These are phyloP conservation scores for Thalassophryne amazonica DNA, from an alignment of 2,797 vertebrate genomes.

Conservation along the genomic window DNA sequence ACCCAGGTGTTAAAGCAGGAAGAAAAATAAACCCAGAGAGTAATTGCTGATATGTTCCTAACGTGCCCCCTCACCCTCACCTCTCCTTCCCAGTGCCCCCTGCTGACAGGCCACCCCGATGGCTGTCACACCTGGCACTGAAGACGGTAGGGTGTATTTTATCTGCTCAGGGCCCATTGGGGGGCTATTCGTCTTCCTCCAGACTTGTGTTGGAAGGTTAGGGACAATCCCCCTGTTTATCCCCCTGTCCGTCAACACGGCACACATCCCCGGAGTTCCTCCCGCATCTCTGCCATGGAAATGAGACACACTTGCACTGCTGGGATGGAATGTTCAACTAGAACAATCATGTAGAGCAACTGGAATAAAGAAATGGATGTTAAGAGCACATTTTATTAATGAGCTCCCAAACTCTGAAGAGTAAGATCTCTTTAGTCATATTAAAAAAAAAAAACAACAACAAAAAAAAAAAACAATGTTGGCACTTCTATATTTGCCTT, in stretches of 20 bases:
- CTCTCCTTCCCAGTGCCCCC: conserved; percentile 66
- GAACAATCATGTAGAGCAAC: too few species aligned
- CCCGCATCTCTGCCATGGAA: conserved; percentile 54
- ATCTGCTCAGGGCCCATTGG: conserved; percentile 76
- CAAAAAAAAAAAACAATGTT: too few species aligned
- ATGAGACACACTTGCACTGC: conserved; percentile 57
- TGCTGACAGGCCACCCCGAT: conserved; percentile 81
- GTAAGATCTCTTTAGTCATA: too few species aligned
- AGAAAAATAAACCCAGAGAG: conserved; percentile 76
- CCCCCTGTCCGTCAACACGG: conserved; percentile 73
- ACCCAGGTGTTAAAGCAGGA: conserved; percentile 72
- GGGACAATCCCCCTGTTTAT: conserved; percentile 76
- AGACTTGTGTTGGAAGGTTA: conserved; percentile 74
- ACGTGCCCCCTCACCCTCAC: conserved; percentile 77
- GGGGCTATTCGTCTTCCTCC: conserved; percentile 74
- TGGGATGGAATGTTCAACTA: conserved; percentile 33
- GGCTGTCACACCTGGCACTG: conserved; percentile 81
- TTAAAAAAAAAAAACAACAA: too few species aligned
- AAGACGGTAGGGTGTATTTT: conserved; percentile 79
- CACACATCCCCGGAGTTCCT: conserved; percentile 66
- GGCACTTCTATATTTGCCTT: too few species aligned
- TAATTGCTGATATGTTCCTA: conserved; percentile 83
- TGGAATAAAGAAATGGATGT: too few species aligned
- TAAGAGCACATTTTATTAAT: too few species aligned
- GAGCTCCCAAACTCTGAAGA: too few species aligned